A percentile compares a stretch with the other conserved stretches of the same genome.
These are phyloP conservation scores for Hyla sarda DNA, from an alignment of 2,113 vertebrate genomes.

Conservation along the genomic window DNA sequence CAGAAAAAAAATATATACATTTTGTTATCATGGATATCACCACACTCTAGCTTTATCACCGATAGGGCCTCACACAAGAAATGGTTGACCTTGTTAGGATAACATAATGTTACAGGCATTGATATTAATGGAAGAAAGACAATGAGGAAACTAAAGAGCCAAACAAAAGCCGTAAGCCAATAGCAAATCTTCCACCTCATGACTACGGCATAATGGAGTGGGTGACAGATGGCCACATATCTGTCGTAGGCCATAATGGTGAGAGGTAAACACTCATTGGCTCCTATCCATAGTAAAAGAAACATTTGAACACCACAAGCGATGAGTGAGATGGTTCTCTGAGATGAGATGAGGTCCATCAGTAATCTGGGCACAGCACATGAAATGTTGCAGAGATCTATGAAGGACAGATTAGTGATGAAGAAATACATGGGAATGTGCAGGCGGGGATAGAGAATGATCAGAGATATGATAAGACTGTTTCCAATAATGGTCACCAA, in stretches of 20 bases:
- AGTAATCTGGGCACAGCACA: not conserved
- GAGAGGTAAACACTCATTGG: constrained; percentile 58
- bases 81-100: not conserved
- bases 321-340: not conserved
- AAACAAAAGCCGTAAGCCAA: not conserved
- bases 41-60: not conserved
- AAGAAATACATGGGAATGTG: constrained; percentile 38
- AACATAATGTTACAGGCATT: not conserved
- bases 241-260: constrained; percentile 62
- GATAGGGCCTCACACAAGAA: not conserved
- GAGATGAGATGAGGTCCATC: not conserved
- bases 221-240: constrained; percentile 63
- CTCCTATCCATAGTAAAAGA: constrained; percentile 54
- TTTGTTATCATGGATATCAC: not conserved
- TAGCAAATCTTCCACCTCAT: not conserved
- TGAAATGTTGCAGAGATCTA: constrained; percentile 18
- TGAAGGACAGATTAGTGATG: not conserved
- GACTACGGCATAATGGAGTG: constrained; percentile 57
- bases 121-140: not conserved
- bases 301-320: constrained; percentile 59
- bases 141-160: not conserved
- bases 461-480: not conserved
- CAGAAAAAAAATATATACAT: not conserved
- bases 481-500: not conserved
- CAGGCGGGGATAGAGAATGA: not conserved